phyloP scores from a whole-genome alignment of 1,140 invertebrate species.

The Laupala kohalensis region DNA sequence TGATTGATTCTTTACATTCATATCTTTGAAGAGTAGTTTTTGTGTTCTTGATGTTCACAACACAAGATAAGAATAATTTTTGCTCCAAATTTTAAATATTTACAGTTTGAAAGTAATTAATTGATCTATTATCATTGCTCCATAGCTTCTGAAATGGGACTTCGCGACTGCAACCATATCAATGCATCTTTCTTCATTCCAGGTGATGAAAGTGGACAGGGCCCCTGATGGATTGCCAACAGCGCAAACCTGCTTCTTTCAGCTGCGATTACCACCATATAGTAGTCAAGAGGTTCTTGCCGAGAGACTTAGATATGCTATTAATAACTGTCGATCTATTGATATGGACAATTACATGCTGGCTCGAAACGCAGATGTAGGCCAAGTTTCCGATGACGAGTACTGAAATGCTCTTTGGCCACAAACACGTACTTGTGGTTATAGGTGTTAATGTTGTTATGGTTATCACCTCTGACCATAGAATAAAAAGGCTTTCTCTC shows the following conservation, averaged over 20 bases:
- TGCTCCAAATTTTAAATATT: no score
- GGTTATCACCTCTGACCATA: background rate
- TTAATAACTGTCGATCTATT: slow-evolving; percentile 55
- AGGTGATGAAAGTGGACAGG: slow-evolving; percentile 44
- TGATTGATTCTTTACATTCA: no score
- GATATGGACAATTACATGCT: slow-evolving; percentile 65
- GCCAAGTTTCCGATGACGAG: slow-evolving; percentile 37
- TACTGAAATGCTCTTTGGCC: slow-evolving; percentile 10
- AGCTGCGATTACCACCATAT: slow-evolving; percentile 51
- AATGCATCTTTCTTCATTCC: background rate
- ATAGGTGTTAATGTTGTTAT: background rate
- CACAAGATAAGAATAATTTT: no score
- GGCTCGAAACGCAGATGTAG: slow-evolving; percentile 42
- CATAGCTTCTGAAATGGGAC: no score
- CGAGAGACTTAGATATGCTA: slow-evolving; percentile 49
- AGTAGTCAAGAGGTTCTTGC: slow-evolving; percentile 43
- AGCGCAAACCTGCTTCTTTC: slow-evolving; percentile 57
- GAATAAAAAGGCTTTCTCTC: background rate
- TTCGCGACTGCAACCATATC: no score
- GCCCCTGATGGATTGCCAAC: slow-evolving; percentile 47
- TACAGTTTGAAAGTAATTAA: no score
- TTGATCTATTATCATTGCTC: no score
- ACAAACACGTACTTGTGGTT: no score
- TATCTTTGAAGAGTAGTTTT: no score
- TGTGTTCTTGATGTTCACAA: no score